These are phyloP conservation scores for Stenotaenia linearis DNA, from an alignment of 2,888 invertebrate species.

Conservation along the genomic window DNA sequence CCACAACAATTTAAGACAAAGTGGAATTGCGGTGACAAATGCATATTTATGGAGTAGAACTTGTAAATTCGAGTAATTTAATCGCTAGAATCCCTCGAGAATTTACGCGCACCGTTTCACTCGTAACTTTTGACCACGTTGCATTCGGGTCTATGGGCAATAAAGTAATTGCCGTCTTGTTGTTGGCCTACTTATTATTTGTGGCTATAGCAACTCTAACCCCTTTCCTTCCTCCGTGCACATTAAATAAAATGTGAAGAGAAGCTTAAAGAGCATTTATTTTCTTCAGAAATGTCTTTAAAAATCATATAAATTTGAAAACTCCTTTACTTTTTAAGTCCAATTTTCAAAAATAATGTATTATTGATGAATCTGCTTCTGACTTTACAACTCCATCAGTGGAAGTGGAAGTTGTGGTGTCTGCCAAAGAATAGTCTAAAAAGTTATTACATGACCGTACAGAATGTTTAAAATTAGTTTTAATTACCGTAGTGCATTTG, in stretches of 20 bases:
- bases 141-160: neutral
- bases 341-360: no score
- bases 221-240: neutral
- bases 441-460: no score
- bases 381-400: no score
- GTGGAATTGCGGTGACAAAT: neutral
- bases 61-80: neutral
- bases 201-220: neutral
- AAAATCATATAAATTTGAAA: neutral
- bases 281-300: no score
- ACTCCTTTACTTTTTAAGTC: neutral
- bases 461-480: no score
- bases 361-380: no score
- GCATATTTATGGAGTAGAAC: slow-evolving; percentile 4
- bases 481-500: no score
- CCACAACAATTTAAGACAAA: no score
- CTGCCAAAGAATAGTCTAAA: no score
- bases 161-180: slow-evolving; percentile 4
- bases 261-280: neutral
- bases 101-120: neutral
- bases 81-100: neutral
- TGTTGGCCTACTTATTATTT: slow-evolving; percentile 9
- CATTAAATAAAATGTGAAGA: neutral
- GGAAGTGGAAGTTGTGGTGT: no score
- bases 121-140: slow-evolving; percentile 4